Base-by-base conservation (phyloP, 1,140 invertebrate species). In the Macrosteles quadrilineatus region DNA sequence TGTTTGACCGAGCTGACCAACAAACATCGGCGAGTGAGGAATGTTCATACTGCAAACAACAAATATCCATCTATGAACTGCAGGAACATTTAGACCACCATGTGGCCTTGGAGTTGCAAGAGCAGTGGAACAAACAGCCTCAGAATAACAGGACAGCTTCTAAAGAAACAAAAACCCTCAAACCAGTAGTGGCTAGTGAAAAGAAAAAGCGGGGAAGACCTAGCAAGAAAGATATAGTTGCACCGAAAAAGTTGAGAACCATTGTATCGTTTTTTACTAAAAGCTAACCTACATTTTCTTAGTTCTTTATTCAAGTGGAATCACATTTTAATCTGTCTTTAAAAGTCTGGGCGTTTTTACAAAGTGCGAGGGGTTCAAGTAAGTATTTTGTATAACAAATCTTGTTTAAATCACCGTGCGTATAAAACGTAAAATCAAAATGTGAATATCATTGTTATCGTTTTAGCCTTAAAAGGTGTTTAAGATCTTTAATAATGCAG, bases 1-100 rank as follows among this genome's bases (percentile, higher is more conserved):
- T 66, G 21, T 47, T 32, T 70, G 66, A 30, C n/a, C 19, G 11
- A 21, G 29, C 59, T 31, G 59, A 66, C n/a, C n/a, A 12, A 31
- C 36, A 55, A 68, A 69, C 1, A 36, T n/a, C 21, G n/a, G 30
- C 17, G 29, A 63, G 57, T 62, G 45, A 64, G 19, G 1, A 1
- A 12, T 76, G 75, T 63, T 36, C 63, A 9, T 19, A 70, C 31
- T 76, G 75, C 32, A 30, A 67, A 25, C 47, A 73, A 36, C 45
- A 23, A 30, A 57, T 75, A n/a, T 25, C 63, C 17, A 45, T 75
- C 19, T 1, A 65, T 27, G 67, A 68, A n/a, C 70, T 73, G 47
- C 71, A 71, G 11, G 69, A 72, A 53, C 75, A 76, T 53, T 32
- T 73, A 45, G 75, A 76, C 69, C 68, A 70, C 67, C 75, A 76